Evolutionary conservation across 1,140 invertebrate species (phyloP).

Genomic region (Oscheius sp.): DNA sequence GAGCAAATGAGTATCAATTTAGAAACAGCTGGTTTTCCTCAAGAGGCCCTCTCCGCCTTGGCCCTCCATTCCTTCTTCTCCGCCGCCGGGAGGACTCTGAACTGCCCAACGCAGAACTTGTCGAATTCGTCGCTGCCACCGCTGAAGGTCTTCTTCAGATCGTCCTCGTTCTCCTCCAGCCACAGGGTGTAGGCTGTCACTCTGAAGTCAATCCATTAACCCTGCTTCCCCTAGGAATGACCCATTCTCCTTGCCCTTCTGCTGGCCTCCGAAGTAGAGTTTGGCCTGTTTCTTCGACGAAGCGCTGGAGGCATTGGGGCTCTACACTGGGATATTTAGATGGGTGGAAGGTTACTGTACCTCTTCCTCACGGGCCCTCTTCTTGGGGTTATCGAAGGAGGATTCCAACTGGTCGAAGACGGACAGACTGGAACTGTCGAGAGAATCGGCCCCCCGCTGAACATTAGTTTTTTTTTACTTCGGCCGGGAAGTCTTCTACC

Average conservation of each 20-base stretch:
- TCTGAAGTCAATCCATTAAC: too few species aligned
- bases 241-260: constrained; percentile 4
- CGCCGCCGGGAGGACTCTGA: background rate
- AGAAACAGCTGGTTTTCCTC: too few species aligned
- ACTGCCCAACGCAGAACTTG: constrained; percentile 1
- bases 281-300: constrained; percentile 10
- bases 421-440: background rate
- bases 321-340: too few species aligned
- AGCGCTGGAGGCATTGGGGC: background rate
- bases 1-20: too few species aligned
- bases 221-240: background rate
- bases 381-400: background rate
- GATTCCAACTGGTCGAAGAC: background rate
- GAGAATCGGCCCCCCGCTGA: background rate
- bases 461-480: background rate
- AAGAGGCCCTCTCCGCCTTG: too few species aligned
- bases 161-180: background rate
- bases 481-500: background rate
- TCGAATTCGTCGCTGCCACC: background rate
- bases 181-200: background rate
- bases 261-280: background rate
- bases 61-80: constrained; percentile 1
- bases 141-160: background rate
- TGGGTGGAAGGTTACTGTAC: background rate
- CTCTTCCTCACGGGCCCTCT: background rate